Conservation (phyloP, 2,797 vertebrate genomes). For the Onychomys arenicola region DNA sequence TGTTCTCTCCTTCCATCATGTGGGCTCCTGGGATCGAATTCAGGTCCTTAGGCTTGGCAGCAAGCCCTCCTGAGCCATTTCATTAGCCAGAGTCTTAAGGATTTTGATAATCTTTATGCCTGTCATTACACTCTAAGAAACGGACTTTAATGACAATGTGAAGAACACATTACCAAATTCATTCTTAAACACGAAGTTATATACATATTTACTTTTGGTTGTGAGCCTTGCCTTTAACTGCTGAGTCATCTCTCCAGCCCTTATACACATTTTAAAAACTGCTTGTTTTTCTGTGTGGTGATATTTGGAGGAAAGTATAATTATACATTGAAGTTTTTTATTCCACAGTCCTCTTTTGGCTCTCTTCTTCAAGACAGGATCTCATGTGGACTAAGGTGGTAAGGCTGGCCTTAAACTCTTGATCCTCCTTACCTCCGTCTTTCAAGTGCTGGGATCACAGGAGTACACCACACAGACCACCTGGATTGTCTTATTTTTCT, state of each 20-base stretch:
- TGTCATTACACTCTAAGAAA: not conserved
- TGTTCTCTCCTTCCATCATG: not conserved
- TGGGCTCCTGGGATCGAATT: not conserved
- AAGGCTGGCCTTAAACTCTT: not conserved
- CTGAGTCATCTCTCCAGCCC: not conserved
- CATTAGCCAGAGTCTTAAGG: not conserved
- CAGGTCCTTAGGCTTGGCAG: not conserved
- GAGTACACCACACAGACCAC: not conserved
- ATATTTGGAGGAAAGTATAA: slow-evolving; percentile 8
- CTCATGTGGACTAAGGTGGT: not conserved
- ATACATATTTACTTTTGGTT: not conserved
- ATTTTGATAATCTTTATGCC: not conserved
- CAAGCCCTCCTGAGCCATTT: too few species aligned
- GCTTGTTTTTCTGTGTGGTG: not conserved
- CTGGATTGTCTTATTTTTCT: not conserved
- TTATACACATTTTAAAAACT: not conserved
- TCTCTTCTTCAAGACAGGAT: not conserved
- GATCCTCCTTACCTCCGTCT: not conserved
- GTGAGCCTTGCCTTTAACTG: not conserved
- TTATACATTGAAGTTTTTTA: not conserved
- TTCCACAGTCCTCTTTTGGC: not conserved
- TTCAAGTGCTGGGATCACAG: not conserved
- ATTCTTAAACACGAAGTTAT: slow-evolving; percentile 23
- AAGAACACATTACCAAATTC: not conserved
- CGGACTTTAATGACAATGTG: not conserved